Evolutionary conservation across 2,888 invertebrate genomes (phyloP).

Genomic region (Lasioglossum calceatum): DNA sequence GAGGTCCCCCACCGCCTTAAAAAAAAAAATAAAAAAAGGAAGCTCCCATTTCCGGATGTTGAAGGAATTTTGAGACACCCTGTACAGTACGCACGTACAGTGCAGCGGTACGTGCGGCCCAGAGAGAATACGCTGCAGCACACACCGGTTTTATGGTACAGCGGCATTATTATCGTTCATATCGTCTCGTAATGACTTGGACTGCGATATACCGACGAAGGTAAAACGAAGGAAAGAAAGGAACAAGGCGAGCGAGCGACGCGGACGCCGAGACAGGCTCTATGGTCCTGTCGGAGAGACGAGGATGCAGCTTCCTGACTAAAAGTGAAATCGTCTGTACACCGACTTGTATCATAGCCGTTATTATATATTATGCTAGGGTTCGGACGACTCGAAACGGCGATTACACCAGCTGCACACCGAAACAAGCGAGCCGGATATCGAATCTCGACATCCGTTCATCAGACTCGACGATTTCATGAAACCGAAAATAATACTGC

Average conservation of each 20-base stretch:
- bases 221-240: slow-evolving; percentile 11
- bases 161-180: slow-evolving; percentile 35
- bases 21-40: too few species aligned
- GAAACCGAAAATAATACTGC: slow-evolving; percentile 6
- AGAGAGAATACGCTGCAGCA: slow-evolving; percentile 4
- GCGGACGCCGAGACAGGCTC: slow-evolving; percentile 2
- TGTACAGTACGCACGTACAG: too few species aligned
- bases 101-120: too few species aligned
- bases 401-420: slow-evolving; percentile 53
- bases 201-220: slow-evolving; percentile 6
- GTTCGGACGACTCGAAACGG: slow-evolving; percentile 43
- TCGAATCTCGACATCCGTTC: slow-evolving; percentile 19
- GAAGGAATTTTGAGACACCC: too few species aligned
- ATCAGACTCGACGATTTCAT: background rate
- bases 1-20: too few species aligned
- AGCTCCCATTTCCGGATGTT: too few species aligned
- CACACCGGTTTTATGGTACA: slow-evolving; percentile 27
- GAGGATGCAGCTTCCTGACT: slow-evolving; percentile 58
- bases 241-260: slow-evolving; percentile 9
- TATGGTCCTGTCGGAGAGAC: slow-evolving; percentile 9
- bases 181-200: slow-evolving; percentile 27
- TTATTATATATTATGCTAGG: slow-evolving; percentile 70
- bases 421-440: slow-evolving; percentile 22
- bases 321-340: slow-evolving; percentile 73
- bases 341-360: slow-evolving; percentile 67